Conservation (phyloP, 2,797 vertebrate species). For the Chelon auratus region DNA sequence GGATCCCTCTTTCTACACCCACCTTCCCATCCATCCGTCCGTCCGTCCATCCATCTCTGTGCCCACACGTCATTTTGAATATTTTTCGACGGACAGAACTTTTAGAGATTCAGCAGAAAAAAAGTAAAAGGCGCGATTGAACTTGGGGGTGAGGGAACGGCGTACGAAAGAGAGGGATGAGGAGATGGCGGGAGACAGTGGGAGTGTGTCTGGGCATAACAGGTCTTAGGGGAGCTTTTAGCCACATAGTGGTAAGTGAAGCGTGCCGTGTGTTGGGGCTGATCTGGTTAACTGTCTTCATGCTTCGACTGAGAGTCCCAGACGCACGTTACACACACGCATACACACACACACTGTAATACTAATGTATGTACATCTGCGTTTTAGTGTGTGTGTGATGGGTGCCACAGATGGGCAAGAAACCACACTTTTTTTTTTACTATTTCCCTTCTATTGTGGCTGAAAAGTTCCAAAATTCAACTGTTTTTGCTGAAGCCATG, state of each 20-base stretch:
- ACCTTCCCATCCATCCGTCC: constrained; percentile 36
- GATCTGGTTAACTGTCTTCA: constrained; percentile 47
- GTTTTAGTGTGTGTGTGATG: background rate
- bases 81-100: constrained; percentile 83
- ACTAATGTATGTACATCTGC: background rate
- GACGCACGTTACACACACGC: background rate
- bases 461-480: constrained; percentile 5
- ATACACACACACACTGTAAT: background rate
- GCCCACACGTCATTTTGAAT: constrained; percentile 74
- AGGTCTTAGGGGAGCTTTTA: constrained; percentile 76
- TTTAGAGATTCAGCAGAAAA: constrained; percentile 40
- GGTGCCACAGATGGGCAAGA: constrained; percentile 5
- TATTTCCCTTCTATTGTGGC: background rate
- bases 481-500: background rate
- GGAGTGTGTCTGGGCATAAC: constrained; percentile 64
- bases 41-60: constrained; percentile 62
- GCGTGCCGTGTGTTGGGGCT: constrained; percentile 64
- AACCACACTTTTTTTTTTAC: background rate
- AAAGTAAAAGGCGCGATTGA: background rate
- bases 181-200: constrained; percentile 40
- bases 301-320: background rate
- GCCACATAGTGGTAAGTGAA: constrained; percentile 74
- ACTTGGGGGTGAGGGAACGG: background rate
- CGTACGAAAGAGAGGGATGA: constrained; percentile 24
- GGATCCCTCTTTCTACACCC: constrained; percentile 78